phyloP scores from a whole-genome alignment of 2,888 invertebrate species.

The Cerastis leucographa region DNA sequence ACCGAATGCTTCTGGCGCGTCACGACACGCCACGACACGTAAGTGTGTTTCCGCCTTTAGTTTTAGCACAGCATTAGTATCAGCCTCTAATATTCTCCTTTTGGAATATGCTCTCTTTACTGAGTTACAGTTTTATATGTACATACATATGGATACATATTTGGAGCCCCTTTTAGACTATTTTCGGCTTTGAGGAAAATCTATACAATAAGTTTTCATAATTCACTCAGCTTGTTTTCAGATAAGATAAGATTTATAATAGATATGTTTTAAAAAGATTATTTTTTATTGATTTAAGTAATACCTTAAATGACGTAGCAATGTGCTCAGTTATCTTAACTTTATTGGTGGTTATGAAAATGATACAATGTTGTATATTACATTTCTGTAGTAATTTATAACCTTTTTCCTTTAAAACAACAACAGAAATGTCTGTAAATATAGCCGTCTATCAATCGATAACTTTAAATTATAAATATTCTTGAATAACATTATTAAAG shows the following conservation, averaged over 20 bases:
- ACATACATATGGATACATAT: neutral
- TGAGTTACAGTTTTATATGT: neutral
- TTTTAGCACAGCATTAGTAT: neutral
- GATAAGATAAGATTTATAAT: constrained; percentile 16
- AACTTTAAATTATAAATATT: neutral
- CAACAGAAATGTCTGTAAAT: neutral
- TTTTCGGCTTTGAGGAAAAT: neutral
- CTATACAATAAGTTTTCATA: neutral
- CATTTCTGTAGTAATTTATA: neutral
- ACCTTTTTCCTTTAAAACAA: neutral
- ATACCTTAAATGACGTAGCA: neutral
- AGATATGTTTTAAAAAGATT: too few relatives aligned
- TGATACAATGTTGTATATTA: neutral
- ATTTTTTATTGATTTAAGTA: neutral
- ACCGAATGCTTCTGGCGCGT: too few relatives aligned
- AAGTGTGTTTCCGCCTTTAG: too few relatives aligned
- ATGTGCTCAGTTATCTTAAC: neutral
- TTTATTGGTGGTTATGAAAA: constrained; percentile 10
- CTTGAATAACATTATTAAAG: neutral
- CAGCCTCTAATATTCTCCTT: neutral
- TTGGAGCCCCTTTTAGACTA: neutral
- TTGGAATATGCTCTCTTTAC: neutral
- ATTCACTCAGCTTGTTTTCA: neutral
- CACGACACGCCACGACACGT: too few relatives aligned
- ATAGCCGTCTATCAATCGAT: neutral